Percentiles rank a stretch among this genome's conserved stretches.
phyloP scores from a whole-genome alignment of 2,797 vertebrate genomes.

The Sebastes vulpes region DNA sequence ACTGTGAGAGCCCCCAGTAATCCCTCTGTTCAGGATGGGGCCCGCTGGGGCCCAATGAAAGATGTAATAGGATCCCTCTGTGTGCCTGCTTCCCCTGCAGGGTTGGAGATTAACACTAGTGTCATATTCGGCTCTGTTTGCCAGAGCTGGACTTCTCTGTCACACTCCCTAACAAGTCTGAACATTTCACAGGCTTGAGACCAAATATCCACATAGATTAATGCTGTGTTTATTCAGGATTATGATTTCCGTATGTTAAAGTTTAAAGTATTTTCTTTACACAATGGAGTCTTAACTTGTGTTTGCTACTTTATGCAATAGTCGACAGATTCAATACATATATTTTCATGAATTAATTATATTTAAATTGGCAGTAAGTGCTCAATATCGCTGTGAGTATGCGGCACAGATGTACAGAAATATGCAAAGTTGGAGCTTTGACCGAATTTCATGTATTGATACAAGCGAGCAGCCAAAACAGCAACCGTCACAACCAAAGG shows the following conservation, averaged over 20 bases:
- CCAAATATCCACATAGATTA: conserved; percentile 5
- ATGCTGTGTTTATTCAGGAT: background rate
- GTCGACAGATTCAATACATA: background rate
- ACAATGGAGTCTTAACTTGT: background rate
- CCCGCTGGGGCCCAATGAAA: conserved; percentile 93
- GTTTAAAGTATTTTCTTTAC: background rate
- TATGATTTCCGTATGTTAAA: background rate
- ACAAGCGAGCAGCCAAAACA: conserved; percentile 16
- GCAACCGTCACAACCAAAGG: conserved; percentile 17
- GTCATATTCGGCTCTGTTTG: conserved; percentile 91
- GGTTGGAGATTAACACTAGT: conserved; percentile 95
- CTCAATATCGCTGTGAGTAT: background rate
- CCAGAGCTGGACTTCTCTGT: conserved; percentile 72
- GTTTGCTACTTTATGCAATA: background rate
- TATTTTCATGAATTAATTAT: background rate
- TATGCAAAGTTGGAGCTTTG: background rate
- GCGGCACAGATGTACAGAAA: background rate
- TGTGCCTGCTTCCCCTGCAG: conserved; percentile 90
- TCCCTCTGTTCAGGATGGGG: conserved; percentile 86
- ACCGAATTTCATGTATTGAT: conserved; percentile 11
- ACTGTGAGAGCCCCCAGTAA: conserved; percentile 74
- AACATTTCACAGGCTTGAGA: conserved; percentile 38
- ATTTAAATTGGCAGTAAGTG: background rate
- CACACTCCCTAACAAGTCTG: conserved; percentile 69
- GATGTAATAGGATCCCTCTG: conserved; percentile 93